These are phyloP conservation scores for Salvator merianae DNA, from an alignment of 2,113 vertebrate genomes.

Conservation along the genomic window DNA sequence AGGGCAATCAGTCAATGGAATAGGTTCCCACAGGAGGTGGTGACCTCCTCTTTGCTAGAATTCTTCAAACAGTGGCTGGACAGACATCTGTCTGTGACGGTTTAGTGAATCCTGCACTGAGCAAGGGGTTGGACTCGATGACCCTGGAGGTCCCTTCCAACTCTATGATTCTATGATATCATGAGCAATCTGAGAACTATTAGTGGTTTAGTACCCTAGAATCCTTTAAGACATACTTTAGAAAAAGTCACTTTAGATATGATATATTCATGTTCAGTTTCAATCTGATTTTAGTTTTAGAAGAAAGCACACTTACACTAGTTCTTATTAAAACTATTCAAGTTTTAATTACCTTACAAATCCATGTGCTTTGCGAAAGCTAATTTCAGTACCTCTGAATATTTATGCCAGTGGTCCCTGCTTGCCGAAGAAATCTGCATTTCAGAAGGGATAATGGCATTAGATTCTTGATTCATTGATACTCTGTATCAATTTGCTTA, in stretches of 20 bases:
- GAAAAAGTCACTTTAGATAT: constrained; percentile 39
- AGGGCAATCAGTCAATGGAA: too few relatives aligned
- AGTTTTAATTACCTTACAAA: constrained; percentile 45
- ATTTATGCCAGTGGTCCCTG: constrained; percentile 53
- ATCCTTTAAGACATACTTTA: constrained; percentile 33
- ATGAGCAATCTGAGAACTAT: constrained; percentile 37
- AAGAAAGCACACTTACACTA: constrained; percentile 13
- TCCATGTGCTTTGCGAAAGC: constrained; percentile 53
- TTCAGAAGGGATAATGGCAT: constrained; percentile 30
- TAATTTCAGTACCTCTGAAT: constrained; percentile 58
- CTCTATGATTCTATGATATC: too few relatives aligned
- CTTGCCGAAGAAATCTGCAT: background rate
- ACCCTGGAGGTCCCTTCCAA: too few relatives aligned
- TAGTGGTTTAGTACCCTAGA: constrained; percentile 32
- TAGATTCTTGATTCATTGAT: constrained; percentile 28
- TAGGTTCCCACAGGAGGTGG: too few relatives aligned
- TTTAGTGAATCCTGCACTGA: too few relatives aligned
- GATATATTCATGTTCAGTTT: constrained; percentile 45
- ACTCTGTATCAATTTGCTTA: background rate
- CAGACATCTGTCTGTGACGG: too few relatives aligned
- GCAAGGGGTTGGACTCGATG: too few relatives aligned
- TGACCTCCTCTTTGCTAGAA: too few relatives aligned
- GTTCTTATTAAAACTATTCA: constrained; percentile 36
- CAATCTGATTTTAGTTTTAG: constrained; percentile 42
- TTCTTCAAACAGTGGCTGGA: too few relatives aligned